Base-by-base conservation (phyloP, 2,113 vertebrate species). In the human (Homo sapiens) region DNA sequence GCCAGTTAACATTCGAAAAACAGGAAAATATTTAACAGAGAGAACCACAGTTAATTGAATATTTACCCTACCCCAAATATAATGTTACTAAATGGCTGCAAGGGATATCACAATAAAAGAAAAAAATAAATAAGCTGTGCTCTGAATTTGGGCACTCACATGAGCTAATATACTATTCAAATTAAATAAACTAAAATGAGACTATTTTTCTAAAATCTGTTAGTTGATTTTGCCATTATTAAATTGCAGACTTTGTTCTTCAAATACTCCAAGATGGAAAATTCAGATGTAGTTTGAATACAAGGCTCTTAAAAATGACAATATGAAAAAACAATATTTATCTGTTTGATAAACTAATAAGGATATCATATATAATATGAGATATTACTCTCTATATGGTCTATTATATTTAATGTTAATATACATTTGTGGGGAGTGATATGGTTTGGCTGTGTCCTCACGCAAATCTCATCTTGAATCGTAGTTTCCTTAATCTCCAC, bases 1-100 rank as follows among this genome's bases (percentile, higher is more conserved):
- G 61, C 27, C 93, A 90, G 9, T 83, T 64, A 68, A 79, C 43
- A 52, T 68, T 55, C 78, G 32, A 96, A 92, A 91, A 82, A 78
- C 1, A 25, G 12, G 16, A 90, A 82, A 91, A 93, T 59, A 89
- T 88, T 83, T 91, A 91, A 68, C 48, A 85, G 61, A 79, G 23
- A 32, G 23, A 93, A 64, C 17, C 66, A 79, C 38, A 93, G 25
- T 55, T 84, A 83, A 97, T 12, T 66, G 40, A 93, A 59, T 94
- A 96, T 85, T 85, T 80, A 40, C 30, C 22, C 5, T 66, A 48
- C 14, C 18, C 14, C 23, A 91, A 59, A 43, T 13, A 88, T 90
- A 95, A 89, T 70, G 72, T 73, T 66, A 18, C 83, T 90, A 20
- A 43, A 75, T 68, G 35, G 18, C 12, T 73, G 2, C 43, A 83